A percentile compares a stretch with the other conserved stretches of the same genome.
These are phyloP conservation scores for Tetraneura akinire DNA, from an alignment of 1,140 invertebrate species.

Conservation along the genomic window DNA sequence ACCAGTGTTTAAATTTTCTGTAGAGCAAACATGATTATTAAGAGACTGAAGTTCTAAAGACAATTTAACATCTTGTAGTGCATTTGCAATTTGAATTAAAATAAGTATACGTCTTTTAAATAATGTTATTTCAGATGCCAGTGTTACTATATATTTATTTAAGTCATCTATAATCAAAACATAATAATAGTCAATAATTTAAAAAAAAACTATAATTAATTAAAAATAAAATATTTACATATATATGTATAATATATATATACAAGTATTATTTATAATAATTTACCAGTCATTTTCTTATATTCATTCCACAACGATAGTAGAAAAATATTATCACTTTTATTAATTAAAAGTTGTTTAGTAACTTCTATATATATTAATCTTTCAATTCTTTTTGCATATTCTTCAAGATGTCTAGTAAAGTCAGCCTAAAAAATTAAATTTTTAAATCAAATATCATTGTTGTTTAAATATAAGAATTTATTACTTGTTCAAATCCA, in stretches of 20 bases:
- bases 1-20: conserved; percentile 57
- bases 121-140: conserved; percentile 45
- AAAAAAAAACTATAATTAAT: neutral
- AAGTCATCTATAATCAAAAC: neutral
- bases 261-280: neutral
- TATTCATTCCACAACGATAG: conserved; percentile 41
- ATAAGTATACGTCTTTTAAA: conserved; percentile 43
- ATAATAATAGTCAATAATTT: neutral
- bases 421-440: conserved; percentile 37
- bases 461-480: neutral
- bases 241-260: no score
- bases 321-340: neutral
- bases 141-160: conserved; percentile 15
- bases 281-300: conserved; percentile 50
- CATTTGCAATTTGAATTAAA: conserved; percentile 26
- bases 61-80: neutral
- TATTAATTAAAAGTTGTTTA: neutral
- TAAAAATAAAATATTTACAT: neutral
- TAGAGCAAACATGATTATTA: conserved; percentile 1
- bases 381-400: conserved; percentile 37
- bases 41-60: conserved; percentile 7
- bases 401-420: conserved; percentile 50
- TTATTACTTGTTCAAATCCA: conserved; percentile 91
- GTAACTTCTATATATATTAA: neutral
- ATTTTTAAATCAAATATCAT: neutral